phyloP scores from a whole-genome alignment of 2,888 invertebrate species.

The Cantharis flavilabris region DNA sequence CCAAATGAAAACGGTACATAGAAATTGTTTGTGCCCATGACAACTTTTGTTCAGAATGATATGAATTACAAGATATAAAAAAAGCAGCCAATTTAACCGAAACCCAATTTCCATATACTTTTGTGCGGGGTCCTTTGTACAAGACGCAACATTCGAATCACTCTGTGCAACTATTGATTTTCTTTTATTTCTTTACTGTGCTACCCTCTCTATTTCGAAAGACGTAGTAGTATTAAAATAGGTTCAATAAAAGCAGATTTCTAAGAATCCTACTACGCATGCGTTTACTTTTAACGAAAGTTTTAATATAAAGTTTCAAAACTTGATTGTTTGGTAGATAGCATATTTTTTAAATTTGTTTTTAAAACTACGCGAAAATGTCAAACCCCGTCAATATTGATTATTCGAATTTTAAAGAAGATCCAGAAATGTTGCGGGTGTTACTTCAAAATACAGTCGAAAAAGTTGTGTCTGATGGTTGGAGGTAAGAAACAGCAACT shows the following conservation, averaged over 20 bases:
- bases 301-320: background rate
- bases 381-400: no score
- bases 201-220: background rate
- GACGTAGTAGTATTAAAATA: background rate
- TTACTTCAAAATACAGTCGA: conserved; percentile 35
- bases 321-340: background rate
- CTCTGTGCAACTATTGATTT: background rate
- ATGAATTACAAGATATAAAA: no score
- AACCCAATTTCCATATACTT: no score
- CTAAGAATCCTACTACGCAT: background rate
- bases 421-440: conserved; percentile 21
- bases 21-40: no score
- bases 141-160: background rate
- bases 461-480: conserved; percentile 39
- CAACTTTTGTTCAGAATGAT: no score
- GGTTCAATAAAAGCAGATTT: background rate
- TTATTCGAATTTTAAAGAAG: background rate
- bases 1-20: no score
- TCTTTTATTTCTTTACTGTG: background rate
- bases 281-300: background rate
- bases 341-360: background rate
- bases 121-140: no score
- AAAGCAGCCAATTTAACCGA: no score
- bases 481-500: conserved; percentile 39
- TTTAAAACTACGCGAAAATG: background rate